These are phyloP conservation scores for Alethe diademata DNA, from an alignment of 2,113 vertebrate genomes.

Conservation along the genomic window DNA sequence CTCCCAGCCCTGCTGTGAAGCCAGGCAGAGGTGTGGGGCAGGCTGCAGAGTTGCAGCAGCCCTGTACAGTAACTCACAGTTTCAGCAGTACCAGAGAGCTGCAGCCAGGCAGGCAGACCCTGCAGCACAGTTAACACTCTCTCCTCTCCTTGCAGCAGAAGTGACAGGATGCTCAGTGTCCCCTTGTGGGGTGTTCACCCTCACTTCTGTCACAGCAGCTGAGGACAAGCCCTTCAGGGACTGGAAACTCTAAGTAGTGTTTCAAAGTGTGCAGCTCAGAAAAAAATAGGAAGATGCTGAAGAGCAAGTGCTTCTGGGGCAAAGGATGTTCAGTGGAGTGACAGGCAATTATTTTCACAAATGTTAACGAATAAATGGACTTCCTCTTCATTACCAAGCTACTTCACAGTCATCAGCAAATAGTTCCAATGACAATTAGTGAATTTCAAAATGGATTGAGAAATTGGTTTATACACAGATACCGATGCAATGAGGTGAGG, in stretches of 20 bases:
- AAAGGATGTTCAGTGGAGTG: slow-evolving; percentile 7
- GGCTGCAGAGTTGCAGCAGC: not conserved
- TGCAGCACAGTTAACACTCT: not conserved
- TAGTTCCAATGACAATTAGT: slow-evolving; percentile 42
- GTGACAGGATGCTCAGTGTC: not conserved
- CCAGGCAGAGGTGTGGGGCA: not conserved
- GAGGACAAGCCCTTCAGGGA: slow-evolving; percentile 22
- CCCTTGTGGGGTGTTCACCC: not conserved
- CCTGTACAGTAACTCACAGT: not conserved
- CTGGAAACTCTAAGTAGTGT: not conserved
- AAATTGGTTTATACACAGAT: not conserved
- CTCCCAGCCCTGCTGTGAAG: accelerated
- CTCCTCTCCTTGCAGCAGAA: not conserved
- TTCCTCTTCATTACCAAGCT: slow-evolving; percentile 49
- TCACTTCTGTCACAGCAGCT: not conserved
- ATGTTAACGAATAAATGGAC: slow-evolving; percentile 50
- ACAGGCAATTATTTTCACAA: slow-evolving; percentile 48
- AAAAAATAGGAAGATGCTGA: not conserved
- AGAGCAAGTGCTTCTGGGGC: slow-evolving; percentile 39
- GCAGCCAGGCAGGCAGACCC: not conserved
- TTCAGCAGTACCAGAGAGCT: not conserved
- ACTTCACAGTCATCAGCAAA: slow-evolving; percentile 42
- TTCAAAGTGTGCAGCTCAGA: not conserved
- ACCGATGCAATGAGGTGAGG: not conserved
- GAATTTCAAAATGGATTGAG: slow-evolving; percentile 23